Evolutionary conservation across 2,113 vertebrate species (phyloP).

Genomic region (Brienomyrus brachyistius): DNA sequence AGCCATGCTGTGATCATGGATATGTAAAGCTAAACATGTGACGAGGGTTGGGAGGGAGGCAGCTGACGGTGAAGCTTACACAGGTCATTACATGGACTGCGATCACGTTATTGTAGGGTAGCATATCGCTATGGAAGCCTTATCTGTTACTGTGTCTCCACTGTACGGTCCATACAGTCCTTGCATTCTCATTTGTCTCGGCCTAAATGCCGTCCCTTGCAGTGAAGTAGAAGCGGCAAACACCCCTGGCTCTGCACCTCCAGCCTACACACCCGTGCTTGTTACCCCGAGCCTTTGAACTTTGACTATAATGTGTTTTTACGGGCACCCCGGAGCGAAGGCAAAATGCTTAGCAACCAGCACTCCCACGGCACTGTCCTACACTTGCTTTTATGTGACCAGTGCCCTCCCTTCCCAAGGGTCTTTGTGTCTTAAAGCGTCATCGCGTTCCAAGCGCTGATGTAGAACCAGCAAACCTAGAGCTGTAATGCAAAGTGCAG

Average conservation of each 20-base stretch:
- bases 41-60: not conserved
- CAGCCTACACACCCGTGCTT: not conserved
- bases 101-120: not conserved
- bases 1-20: not conserved
- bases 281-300: not conserved
- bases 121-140: not conserved
- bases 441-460: not conserved
- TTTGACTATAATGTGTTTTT: not conserved
- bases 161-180: not conserved
- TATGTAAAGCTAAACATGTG: not conserved
- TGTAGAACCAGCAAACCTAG: not conserved
- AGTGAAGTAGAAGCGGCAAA: not conserved
- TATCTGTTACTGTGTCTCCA: not conserved
- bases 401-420: not conserved
- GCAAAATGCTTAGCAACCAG: slow-evolving; percentile 4
- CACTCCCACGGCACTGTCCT: not conserved
- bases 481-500: slow-evolving; percentile 28
- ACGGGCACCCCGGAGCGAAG: not conserved
- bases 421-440: not conserved
- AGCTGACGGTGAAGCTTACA: not conserved
- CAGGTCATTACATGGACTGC: not conserved
- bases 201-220: not conserved
- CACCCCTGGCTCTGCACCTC: not conserved
- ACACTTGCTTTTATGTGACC: not conserved
- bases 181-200: not conserved